phyloP scores from a whole-genome alignment of 2,888 invertebrate genomes.

The Eupithecia tripunctaria region DNA sequence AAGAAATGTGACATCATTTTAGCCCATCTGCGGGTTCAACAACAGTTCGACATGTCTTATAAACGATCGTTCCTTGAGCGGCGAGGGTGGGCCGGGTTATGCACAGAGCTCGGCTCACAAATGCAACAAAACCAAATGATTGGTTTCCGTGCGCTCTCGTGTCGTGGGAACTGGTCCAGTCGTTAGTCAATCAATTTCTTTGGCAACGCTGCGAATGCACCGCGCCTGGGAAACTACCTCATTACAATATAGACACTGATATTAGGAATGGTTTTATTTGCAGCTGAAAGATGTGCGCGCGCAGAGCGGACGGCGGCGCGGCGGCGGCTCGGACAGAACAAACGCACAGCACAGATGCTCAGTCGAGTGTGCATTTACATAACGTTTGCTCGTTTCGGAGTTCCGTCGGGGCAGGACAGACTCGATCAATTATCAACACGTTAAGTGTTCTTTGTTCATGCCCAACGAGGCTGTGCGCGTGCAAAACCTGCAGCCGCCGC shows the following conservation, averaged over 20 bases:
- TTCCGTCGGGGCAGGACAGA: not conserved
- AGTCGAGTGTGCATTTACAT: not conserved
- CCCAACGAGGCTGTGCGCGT: not conserved
- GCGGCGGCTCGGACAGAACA: not conserved
- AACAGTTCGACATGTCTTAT: too few relatives aligned
- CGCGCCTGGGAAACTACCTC: not conserved
- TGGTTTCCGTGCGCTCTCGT: not conserved
- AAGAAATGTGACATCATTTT: too few relatives aligned
- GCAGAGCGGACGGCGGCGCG: not conserved
- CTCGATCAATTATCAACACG: not conserved
- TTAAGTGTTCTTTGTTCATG: not conserved
- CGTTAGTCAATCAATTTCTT: conserved; percentile 1
- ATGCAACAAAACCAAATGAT: not conserved
- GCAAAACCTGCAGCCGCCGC: not conserved
- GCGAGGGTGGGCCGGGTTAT: too few relatives aligned
- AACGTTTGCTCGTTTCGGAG: not conserved
- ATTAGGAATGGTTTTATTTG: not conserved
- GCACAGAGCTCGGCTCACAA: not conserved
- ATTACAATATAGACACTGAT: not conserved
- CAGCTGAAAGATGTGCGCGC: not conserved
- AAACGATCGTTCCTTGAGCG: too few relatives aligned
- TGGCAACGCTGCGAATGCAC: not conserved
- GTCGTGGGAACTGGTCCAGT: not conserved
- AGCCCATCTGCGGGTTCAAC: too few relatives aligned
- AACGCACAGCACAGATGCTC: not conserved